Evolutionary conservation across 2,113 vertebrate species (phyloP), one percentile per base, ranked within the genome.

Genomic region (Semnornis frantzii): DNA sequence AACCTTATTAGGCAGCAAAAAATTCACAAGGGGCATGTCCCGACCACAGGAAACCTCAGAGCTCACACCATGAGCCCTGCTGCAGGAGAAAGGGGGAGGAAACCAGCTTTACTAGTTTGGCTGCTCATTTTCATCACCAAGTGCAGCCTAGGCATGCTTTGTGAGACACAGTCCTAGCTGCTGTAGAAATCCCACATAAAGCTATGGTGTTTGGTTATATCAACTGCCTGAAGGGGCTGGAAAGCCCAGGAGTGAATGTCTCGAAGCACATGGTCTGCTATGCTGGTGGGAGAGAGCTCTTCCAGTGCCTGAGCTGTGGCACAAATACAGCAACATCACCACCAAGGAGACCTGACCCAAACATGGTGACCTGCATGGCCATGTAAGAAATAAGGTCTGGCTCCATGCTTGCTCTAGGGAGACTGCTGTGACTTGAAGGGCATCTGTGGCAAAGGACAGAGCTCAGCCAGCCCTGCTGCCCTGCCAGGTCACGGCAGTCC

Each of bases 101-200:
- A 95, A 89, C 76, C 80, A 77, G 62, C 77, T 90, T 66, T 92
- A 78, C 89, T 33, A 37, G 73, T 68, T 28, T 24, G 48, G 64
- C 62, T 74, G 64, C 52, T 74, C 12, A 0, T 83, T 92, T 48
- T 37, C 60, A 55, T 24, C 63, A 70, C 34, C 28, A 58, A 31
- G n/a, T 21, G 23, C 48, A 92, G 85, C 50, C 82, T 1, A 1
- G 71, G n/a, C 15, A 71, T 10, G 64, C 70, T 75, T 33, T 20
- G 10, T 0, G 0, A 75, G 34, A 44, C 57, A 55, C 24, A 70
- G 76, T 24, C 42, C 60, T 55, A 10, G 7, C 6, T 59, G 52
- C 12, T 86, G 59, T 16, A 72, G 50, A 82, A 75, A 71, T 37
- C 55, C 23, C 19, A 37, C 8, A 12, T 23, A 75, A 62, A 81